Evolutionary conservation across 92 coral and sea anemone genomes (phyloP).

Genomic region (Zoanthus sansibaricus): DNA sequence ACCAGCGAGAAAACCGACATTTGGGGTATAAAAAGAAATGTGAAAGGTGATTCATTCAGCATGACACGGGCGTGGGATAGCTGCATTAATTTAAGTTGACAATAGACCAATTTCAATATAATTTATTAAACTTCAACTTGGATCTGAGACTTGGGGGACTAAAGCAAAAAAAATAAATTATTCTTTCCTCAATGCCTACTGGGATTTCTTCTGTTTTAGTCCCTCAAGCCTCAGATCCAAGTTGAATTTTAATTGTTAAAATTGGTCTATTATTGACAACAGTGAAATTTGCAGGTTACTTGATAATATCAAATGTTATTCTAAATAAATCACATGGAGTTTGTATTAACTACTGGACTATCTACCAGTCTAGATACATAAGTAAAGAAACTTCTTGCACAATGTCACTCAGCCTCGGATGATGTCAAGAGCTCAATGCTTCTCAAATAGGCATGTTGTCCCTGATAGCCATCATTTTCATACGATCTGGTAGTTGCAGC

Average conservation of each 20-base stretch:
- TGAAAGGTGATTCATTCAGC: too few relatives aligned
- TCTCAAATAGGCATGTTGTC: too few relatives aligned
- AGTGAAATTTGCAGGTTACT: slow-evolving; percentile 6
- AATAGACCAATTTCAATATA: neutral
- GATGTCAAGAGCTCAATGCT: slow-evolving; percentile 31
- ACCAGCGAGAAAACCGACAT: too few relatives aligned
- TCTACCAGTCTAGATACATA: slow-evolving; percentile 14
- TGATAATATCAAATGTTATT: neutral
- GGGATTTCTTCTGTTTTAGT: neutral
- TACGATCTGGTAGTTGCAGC: neutral
- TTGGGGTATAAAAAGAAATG: too few relatives aligned
- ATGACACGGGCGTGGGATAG: too few relatives aligned
- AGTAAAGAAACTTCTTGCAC: slow-evolving; percentile 5
- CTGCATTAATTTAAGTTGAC: slow-evolving; percentile 10
- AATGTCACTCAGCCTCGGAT: slow-evolving; percentile 17
- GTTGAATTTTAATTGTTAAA: slow-evolving; percentile 1
- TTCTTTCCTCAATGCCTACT: neutral
- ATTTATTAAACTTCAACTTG: neutral
- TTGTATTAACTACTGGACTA: slow-evolving; percentile 6
- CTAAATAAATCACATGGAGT: slow-evolving; percentile 5
- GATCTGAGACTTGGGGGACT: slow-evolving; percentile 7
- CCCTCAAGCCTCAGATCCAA: neutral
- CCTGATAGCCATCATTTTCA: too few relatives aligned
- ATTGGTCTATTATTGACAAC: slow-evolving; percentile 9
- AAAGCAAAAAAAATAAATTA: neutral